Base-by-base conservation (phyloP, 2,113 vertebrate species). In the Trachemys scripta region DNA sequence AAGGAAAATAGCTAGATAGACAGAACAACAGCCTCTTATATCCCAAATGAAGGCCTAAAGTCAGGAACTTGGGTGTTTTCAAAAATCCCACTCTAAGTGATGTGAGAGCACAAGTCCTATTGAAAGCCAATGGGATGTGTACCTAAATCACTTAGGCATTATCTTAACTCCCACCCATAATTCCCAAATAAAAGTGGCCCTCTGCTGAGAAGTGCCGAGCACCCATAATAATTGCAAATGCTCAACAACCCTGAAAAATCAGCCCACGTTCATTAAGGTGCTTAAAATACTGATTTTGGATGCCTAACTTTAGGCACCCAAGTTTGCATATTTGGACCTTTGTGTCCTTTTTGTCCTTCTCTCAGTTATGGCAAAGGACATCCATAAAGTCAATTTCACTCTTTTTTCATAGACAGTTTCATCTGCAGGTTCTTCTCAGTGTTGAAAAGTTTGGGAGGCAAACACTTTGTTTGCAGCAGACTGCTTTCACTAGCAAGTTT, bases 1-100 rank as follows among this genome's bases (percentile, higher is more conserved):
- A 95, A 96, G 56, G 95, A 84, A 97, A 93, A 93, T 0, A 96
- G 92, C 89, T 79, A 95, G 72, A 53, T 24, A 57, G 35, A 90
- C 38, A 83, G 31, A 38, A 72, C 38, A 19, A 84, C 42, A 76
- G 85, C 75, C 81, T 78, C 42, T 12, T 62, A 80, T 79, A 80
- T 90, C 94, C 65, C 1, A 2, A 90, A 69, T 3, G 24, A 83
- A 45, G 19, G 29, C 24, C n/a, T 22, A 29, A 13, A 51, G 84
- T 54, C 79, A 54, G 85, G 19, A 90, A 75, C 9, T 27, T 13
- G 11, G 75, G 80, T 51, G 47, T 50, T 95, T 86, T 25, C 11
- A 54, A 93, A 90, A 96, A 59, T 9, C 53, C 50, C 35, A 65
- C 31, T 35, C 78, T 87, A 87, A 38, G 62, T n/a, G 57, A 80